These are phyloP conservation scores for Anadara kagoshimensis DNA, from an alignment of 1,140 invertebrate genomes.

Conservation along the genomic window DNA sequence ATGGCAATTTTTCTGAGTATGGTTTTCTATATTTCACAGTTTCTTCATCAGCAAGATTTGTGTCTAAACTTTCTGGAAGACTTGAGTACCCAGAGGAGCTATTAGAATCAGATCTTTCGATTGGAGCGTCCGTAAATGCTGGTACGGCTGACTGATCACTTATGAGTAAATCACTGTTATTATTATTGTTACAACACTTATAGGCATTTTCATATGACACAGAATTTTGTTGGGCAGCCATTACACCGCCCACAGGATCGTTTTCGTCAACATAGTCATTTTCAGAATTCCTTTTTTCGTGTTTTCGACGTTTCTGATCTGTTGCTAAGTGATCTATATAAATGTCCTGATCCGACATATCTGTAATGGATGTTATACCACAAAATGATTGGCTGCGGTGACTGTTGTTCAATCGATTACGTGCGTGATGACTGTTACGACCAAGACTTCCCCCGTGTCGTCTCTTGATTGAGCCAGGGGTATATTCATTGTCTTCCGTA, in stretches of 20 bases:
- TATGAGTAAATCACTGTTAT: too few species aligned
- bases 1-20: slow-evolving; percentile 3
- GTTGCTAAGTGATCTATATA: slow-evolving; percentile 1
- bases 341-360: not conserved
- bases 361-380: slow-evolving; percentile 19
- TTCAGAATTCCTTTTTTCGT: not conserved
- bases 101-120: slow-evolving; percentile 26
- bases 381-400: slow-evolving; percentile 48
- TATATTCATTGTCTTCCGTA: slow-evolving; percentile 45
- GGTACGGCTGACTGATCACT: not conserved
- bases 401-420: slow-evolving; percentile 37
- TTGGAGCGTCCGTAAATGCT: slow-evolving; percentile 7
- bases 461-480: slow-evolving; percentile 52
- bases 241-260: too few species aligned
- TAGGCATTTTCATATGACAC: too few species aligned
- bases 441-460: slow-evolving; percentile 43
- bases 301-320: slow-evolving; percentile 11
- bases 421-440: slow-evolving; percentile 27
- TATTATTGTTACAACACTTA: too few species aligned
- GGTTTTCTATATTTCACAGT: not conserved
- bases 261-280: too few species aligned
- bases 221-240: too few species aligned
- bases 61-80: slow-evolving; percentile 4
- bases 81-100: slow-evolving; percentile 33
- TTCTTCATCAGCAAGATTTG: slow-evolving; percentile 5